Base-by-base conservation (phyloP, 1,140 invertebrate species). In the Ephestia elutella region DNA sequence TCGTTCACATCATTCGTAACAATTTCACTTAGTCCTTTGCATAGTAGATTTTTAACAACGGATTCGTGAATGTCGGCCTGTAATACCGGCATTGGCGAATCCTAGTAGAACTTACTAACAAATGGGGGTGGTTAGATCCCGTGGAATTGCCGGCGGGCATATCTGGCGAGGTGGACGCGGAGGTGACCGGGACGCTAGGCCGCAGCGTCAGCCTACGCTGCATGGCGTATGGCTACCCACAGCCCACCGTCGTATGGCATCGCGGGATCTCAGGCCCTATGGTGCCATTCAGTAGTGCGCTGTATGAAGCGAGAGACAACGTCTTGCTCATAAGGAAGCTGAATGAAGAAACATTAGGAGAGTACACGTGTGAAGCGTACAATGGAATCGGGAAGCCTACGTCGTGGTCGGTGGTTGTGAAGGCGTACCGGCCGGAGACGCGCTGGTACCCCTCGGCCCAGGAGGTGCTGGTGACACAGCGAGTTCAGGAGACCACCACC, bases 301-400 rank as follows among this genome's bases (percentile, higher is more conserved):
- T 92, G 17, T 96, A 93, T 66, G 93, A 96, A 72, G 93, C 95
- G 65, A 90, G 92, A 19, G 90, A 91, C 17, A 95, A 96, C 72
- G 92, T 93, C 0, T 89, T 97, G 3, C 87, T 93, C 38, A 95
- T 98, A 70, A 89, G 92, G 51, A 87, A 91, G 0, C 92, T 98
- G 0, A 91, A 91, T 5, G 62, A 94, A 0, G 91, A 91, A 13
- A 94, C 93, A 66, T 90, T 96, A 2, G 96, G 96, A 10, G 88
- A 93, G n/a, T 96, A 97, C 80, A 94, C 93, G 0, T 97, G 96
- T 73, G 94, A 96, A 71, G 95, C 95, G 0, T 97, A 95, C 80
- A 97, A 97, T 74, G 95, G 94, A 1, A 75, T 93, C 5, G 95
- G 94, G 2, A 92, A 92, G 59, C 92, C 95, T 2, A 93, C 93